phyloP scores from a whole-genome alignment of 2,797 vertebrate genomes.

The Rhinichthys osculus region DNA sequence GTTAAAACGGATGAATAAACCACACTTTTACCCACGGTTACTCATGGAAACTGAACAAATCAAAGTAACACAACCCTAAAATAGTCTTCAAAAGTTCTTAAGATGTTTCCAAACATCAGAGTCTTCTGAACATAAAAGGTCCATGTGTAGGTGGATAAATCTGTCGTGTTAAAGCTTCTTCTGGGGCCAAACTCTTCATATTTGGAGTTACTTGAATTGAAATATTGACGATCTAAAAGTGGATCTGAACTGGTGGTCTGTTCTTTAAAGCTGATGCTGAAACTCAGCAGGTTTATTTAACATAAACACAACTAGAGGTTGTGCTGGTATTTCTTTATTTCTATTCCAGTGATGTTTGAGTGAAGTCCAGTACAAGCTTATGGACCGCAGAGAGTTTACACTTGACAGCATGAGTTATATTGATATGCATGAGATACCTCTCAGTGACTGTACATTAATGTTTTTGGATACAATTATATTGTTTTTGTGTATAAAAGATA shows the following conservation, averaged over 20 bases:
- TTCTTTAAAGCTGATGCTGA: neutral
- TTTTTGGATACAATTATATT: too few species aligned
- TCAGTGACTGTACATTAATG: too few species aligned
- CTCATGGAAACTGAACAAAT: neutral
- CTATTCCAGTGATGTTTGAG: neutral
- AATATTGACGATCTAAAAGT: neutral
- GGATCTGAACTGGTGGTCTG: neutral
- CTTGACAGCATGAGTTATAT: too few species aligned
- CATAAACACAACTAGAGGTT: too few species aligned
- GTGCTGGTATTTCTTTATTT: neutral
- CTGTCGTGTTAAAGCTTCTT: neutral
- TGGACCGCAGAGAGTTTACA: too few species aligned
- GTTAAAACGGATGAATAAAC: neutral
- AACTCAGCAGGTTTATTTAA: neutral
- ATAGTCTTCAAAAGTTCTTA: neutral
- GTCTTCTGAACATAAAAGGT: neutral
- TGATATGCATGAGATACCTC: too few species aligned
- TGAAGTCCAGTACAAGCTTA: too few species aligned
- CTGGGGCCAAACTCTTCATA: neutral
- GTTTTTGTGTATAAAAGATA: too few species aligned
- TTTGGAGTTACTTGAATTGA: neutral
- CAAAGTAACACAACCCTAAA: neutral
- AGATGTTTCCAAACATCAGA: neutral
- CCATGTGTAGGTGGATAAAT: neutral
- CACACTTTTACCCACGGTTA: neutral